These are phyloP conservation scores for Chiloscyllium plagiosum DNA, from an alignment of 2,113 vertebrate genomes.

Conservation along the genomic window DNA sequence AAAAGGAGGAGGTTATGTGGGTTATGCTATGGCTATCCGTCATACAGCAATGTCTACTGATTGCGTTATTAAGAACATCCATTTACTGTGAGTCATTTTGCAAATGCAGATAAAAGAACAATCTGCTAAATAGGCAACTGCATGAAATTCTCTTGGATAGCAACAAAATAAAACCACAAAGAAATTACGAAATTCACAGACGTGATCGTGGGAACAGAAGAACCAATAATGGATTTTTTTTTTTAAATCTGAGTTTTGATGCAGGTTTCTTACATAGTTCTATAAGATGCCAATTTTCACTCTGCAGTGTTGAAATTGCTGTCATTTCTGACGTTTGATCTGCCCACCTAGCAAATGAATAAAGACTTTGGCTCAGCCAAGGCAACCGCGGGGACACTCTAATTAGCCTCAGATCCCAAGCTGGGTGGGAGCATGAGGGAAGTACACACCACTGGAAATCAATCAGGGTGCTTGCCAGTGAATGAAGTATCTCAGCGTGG, in stretches of 20 bases:
- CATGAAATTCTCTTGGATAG: background rate
- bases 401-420: background rate
- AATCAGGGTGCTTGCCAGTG: background rate
- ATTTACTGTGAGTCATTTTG: slow-evolving; percentile 26
- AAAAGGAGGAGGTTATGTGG: slow-evolving; percentile 28
- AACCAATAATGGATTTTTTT: background rate
- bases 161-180: background rate
- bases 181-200: background rate
- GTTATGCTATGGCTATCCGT: slow-evolving; percentile 21
- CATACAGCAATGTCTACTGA: slow-evolving; percentile 13
- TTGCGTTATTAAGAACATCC: slow-evolving; percentile 10
- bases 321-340: background rate
- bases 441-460: background rate
- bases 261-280: background rate
- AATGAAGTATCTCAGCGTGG: background rate
- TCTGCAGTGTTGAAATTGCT: background rate
- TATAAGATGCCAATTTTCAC: background rate
- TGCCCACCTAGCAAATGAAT: background rate
- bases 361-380: background rate
- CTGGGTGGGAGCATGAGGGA: background rate
- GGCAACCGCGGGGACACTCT: background rate
- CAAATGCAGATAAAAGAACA: slow-evolving; percentile 30
- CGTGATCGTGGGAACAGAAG: background rate
- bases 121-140: background rate
- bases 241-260: slow-evolving; percentile 25